Base-by-base conservation (phyloP, 2,113 vertebrate species). In the Syngnathoides biaculeatus region DNA sequence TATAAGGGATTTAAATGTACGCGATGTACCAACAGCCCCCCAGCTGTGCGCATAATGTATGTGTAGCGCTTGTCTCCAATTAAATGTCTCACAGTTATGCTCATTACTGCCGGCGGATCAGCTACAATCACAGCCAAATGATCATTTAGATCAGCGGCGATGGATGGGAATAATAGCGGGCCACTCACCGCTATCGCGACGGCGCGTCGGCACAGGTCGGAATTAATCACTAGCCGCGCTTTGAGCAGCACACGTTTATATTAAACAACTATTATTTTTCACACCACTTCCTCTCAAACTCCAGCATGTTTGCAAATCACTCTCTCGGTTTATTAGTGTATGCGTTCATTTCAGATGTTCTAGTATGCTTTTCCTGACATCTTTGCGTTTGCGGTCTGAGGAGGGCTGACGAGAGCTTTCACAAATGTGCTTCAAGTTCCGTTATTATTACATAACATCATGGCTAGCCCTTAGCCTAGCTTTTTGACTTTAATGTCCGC, bases 61-160 rank as follows among this genome's bases (percentile, higher is more conserved):
- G 22, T 43, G 17, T 56, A 68, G 43, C 15, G 39, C 43, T 24
- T 1, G 5, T 56, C 47, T 69, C 27, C 24, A 57, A 52, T 72
- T 57, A 30, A 39, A 64, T 40, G 65, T 39, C 64, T n/a, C 55
- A 15, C 42, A 57, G 60, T 76, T 76, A 59, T 60, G 69, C 15
- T 30, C 59, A 64, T 66, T 58, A 58, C 48, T 45, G 61, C 24
- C 4, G 61, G 61, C 52, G 47, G 80, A 59, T 58, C 20, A 53
- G 39, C 57, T 13, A 62, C 75, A 64, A 77, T 75, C 66, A 27
- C 71, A 79, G 40, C 17, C 8, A 78, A 64, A 75, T 66, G 39
- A 63, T 26, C 52, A 63, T 70, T 63, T 63, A 57, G 48, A 52
- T 66, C 27, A 27, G 13, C 57, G 43, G 27, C 56, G 66, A 38